Evolutionary conservation across 2,888 invertebrate species (phyloP).

Genomic region (Mesorhabditis belari): DNA sequence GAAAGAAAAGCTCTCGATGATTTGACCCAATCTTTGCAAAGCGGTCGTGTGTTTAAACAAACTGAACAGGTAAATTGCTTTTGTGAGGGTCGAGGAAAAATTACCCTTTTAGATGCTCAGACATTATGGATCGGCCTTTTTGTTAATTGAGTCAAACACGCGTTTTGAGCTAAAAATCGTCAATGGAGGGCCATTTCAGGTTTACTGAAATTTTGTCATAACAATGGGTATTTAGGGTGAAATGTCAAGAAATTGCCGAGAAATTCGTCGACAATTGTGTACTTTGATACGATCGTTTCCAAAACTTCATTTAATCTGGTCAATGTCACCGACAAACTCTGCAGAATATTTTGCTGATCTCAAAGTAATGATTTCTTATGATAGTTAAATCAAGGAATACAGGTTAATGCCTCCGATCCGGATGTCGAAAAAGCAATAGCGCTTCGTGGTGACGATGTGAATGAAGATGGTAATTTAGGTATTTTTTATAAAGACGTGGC

Average conservation of each 20-base stretch:
- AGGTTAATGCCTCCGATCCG: too few relatives aligned
- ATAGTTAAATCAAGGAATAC: too few relatives aligned
- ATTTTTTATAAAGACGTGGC: too few relatives aligned
- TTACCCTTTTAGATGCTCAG: conserved; percentile 40
- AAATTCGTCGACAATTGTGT: conserved; percentile 62
- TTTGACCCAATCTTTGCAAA: conserved; percentile 86
- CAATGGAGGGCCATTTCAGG: conserved; percentile 48
- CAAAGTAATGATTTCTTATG: too few relatives aligned
- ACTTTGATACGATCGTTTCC: conserved; percentile 92
- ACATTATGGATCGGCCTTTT: conserved; percentile 39
- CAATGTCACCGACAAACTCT: conserved; percentile 87
- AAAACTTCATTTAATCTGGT: conserved; percentile 84
- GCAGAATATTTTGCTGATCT: conserved; percentile 90
- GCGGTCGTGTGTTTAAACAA: conserved; percentile 88
- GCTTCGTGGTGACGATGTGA: too few relatives aligned
- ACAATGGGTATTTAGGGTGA: too few relatives aligned
- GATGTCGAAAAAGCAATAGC: too few relatives aligned
- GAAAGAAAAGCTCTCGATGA: conserved; percentile 85
- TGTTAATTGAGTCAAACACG: conserved; percentile 45
- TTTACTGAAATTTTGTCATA: too few relatives aligned
- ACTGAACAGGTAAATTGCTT: conserved; percentile 62
- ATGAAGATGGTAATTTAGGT: too few relatives aligned
- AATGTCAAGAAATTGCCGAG: conserved; percentile 40
- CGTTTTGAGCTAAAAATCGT: conserved; percentile 44
- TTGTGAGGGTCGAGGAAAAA: too few relatives aligned